Base-by-base conservation (phyloP, 2,888 invertebrate genomes). In the Lampropteryx suffumata region DNA sequence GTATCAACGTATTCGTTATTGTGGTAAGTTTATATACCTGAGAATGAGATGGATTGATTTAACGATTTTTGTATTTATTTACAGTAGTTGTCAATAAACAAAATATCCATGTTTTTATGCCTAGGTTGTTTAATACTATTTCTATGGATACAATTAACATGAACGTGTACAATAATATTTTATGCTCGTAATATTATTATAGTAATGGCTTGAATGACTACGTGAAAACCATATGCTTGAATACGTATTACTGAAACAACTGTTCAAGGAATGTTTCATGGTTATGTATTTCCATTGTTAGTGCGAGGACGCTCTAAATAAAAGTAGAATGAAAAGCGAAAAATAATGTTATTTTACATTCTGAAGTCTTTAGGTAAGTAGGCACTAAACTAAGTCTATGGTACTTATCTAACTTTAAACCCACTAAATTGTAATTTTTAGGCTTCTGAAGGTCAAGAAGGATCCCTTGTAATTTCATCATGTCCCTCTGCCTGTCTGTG, bases 181-280 rank as follows among this genome's bases (percentile, higher is more conserved):
- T 26, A 36, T 26, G 26, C 11, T 21, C 2, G 21, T 21, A 21
- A 21, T 21, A 21, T 21, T 21, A 21, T 21, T 21, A 5, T n/a
- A n/a, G n/a, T n/a, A n/a, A 1, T 35, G 7, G 1, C 26, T 17
- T 33, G 41, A 26, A 28, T 33, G 13, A 6, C 1, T 14, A 43
- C 43, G 43, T 27, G 27, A 43, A 30, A 49, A 43, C 37, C 35
- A 21, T 35, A 44, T n/a, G n/a, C n/a, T n/a, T n/a, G n/a, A n/a
- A n/a, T n/a, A n/a, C n/a, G n/a, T n/a, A 44, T 30, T 26, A 45
- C 45, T 37, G 45, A 45, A 45, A 45, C 45, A 32, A 45, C 37
- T 32, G 26, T 14, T 24, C 45, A 45, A 26, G 13, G 27, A 34
- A 9, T 35, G 17, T 32, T 37, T 45, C 36, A 45, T 28, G 40